Base-by-base conservation (phyloP, 1,140 invertebrate species). In the Aphidius gifuensis region DNA sequence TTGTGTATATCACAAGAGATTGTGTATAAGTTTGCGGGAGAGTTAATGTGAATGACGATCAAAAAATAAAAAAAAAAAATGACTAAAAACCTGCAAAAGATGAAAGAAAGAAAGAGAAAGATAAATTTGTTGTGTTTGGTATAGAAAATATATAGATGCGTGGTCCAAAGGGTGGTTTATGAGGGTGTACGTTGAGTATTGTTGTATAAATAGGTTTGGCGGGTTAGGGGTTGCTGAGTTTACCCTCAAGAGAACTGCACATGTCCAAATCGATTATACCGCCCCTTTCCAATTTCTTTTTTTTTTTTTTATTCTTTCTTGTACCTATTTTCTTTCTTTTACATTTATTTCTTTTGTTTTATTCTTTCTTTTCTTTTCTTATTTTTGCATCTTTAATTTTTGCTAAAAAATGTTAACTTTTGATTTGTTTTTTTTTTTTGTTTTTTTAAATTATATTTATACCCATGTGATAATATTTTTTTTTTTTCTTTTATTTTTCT, bases 191-290 rank as follows among this genome's bases (percentile, higher is more conserved):
- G 65, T 43, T 42, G 68, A 65, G 75, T 73, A 81, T 81, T 81
- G 79, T 81, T 81, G 79, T 80, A 81, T 81, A 81, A 81, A 81
- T 81, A 81, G 78, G 78, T 81, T 81, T 80, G 78, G 79, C 75
- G 74, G 80, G 78, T 81, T 81, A 81, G 79, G 79, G 79, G 78
- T 80, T 79, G 77, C 70, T 58, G 70, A 71, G 68, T 69, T 74
- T 55, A 55, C 74, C 75, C 78, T 77, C 77, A 70, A 72, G 79
- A 77, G 78, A 79, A 74, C 77, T 80, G 78, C 79, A 81, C 79
- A 81, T 80, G 79, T 81, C 78, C 76, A 76, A 78, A 81, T 81
- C 79, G 79, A 81, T 81, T 81, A 80, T 80, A 78, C 77, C 73
- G 68, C 65, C 57, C 60, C 61, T 67, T 60, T 64, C 60, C 67